These are phyloP conservation scores for Anthophora plumipes DNA, from an alignment of 2,888 invertebrate species.

Conservation along the genomic window DNA sequence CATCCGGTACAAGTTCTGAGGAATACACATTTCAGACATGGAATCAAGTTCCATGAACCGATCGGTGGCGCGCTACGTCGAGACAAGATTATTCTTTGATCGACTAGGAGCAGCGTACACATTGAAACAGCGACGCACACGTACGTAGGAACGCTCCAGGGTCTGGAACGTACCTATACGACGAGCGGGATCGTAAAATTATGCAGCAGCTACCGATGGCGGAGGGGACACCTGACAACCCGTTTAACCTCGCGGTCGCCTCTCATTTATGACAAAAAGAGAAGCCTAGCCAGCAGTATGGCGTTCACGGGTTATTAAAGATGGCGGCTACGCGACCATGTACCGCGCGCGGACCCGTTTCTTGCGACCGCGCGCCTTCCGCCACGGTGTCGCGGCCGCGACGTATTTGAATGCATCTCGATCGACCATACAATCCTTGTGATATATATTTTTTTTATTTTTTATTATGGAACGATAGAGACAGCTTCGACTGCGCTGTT, in stretches of 20 bases:
- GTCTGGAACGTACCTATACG: conserved; percentile 14
- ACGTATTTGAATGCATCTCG: conserved; percentile 77
- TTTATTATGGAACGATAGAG: neutral
- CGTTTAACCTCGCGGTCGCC: conserved; percentile 79
- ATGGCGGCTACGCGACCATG: conserved; percentile 73
- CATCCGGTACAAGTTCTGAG: neutral
- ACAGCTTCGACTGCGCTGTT: too few species aligned
- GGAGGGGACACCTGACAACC: conserved; percentile 80
- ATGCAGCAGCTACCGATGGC: conserved; percentile 74
- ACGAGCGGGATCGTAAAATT: conserved; percentile 76
- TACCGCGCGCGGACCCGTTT: conserved; percentile 50
- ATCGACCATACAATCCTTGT: neutral
- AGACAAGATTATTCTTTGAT: conserved; percentile 48
- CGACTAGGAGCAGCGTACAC: conserved; percentile 17
- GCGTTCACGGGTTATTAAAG: conserved; percentile 81
- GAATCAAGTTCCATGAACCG: conserved; percentile 44
- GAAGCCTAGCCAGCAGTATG: conserved; percentile 76
- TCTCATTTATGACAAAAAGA: conserved; percentile 81
- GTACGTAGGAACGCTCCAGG: neutral
- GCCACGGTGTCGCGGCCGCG: conserved; percentile 41
- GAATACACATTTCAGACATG: conserved; percentile 15
- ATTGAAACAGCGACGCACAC: conserved; percentile 1
- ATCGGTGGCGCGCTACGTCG: conserved; percentile 24
- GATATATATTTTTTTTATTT: too few species aligned
- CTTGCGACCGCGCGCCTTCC: conserved; percentile 54